These are phyloP conservation scores for Geotrupes spiniger DNA, from an alignment of 2,888 invertebrate genomes.

Conservation along the genomic window DNA sequence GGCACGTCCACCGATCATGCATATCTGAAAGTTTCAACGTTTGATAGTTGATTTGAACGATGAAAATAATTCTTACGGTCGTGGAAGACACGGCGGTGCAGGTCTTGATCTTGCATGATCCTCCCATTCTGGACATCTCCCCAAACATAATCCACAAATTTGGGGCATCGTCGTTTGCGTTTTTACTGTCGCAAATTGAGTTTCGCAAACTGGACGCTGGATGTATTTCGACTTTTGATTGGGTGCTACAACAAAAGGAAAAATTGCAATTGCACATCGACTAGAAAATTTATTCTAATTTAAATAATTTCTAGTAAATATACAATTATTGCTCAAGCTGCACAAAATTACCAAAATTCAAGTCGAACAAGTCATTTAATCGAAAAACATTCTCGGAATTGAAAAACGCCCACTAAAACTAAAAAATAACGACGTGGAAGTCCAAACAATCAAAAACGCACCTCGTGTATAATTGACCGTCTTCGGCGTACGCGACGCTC, in stretches of 20 bases:
- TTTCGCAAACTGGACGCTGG: constrained; percentile 58
- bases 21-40: constrained; percentile 28
- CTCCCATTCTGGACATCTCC: constrained; percentile 72
- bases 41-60: too few relatives aligned
- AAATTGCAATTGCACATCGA: too few relatives aligned
- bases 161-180: constrained; percentile 36
- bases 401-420: too few relatives aligned
- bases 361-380: too few relatives aligned
- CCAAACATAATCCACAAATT: constrained; percentile 86
- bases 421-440: too few relatives aligned
- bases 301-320: too few relatives aligned
- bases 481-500: constrained; percentile 62
- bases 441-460: too few relatives aligned
- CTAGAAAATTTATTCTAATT: too few relatives aligned
- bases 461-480: constrained; percentile 53
- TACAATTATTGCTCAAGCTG: too few relatives aligned
- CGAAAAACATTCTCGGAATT: too few relatives aligned
- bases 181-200: constrained; percentile 37
- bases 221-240: constrained; percentile 62
- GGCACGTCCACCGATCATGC: constrained; percentile 38
- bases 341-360: too few relatives aligned
- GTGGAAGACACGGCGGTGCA: constrained; percentile 80
- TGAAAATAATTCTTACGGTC: constrained; percentile 56
- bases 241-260: constrained; percentile 53
- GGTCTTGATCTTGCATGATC: constrained; percentile 70